These are phyloP conservation scores for Sminthurinus aureus DNA, from an alignment of 2,888 invertebrate species.

Conservation along the genomic window DNA sequence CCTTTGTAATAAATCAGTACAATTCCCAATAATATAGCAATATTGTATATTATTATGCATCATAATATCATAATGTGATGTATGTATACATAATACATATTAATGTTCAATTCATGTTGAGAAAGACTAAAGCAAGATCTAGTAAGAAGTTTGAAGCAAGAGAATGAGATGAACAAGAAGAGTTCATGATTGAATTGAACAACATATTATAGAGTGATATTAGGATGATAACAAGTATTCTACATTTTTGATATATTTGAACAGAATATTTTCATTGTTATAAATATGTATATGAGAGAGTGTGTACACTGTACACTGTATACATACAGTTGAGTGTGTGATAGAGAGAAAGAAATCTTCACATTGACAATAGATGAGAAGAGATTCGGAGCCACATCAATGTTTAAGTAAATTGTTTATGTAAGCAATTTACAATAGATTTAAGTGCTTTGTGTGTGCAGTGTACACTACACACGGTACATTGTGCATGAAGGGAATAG, in stretches of 20 bases:
- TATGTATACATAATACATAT: too few species aligned
- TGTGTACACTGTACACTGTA: too few species aligned
- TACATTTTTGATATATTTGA: too few species aligned
- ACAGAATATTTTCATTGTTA: too few species aligned
- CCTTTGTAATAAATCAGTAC: neutral
- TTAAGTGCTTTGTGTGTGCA: conserved; percentile 17
- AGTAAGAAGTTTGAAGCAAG: neutral
- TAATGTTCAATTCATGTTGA: too few species aligned
- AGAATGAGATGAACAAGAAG: neutral
- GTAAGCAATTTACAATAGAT: conserved; percentile 22
- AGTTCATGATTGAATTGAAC: neutral
- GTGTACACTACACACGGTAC: neutral
- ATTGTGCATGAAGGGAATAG: neutral
- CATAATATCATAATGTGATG: too few species aligned
- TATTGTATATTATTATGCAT: neutral
- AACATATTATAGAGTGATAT: too few species aligned
- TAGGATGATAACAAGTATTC: too few species aligned
- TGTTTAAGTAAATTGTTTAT: conserved; percentile 20
- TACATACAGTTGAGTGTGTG: too few species aligned
- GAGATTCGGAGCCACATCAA: neutral
- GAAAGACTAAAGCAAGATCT: too few species aligned
- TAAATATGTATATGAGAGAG: too few species aligned
- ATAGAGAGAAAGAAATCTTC: neutral
- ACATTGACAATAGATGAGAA: neutral
- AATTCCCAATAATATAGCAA: neutral